A percentile compares a stretch with the other conserved stretches of the same genome.
These are phyloP conservation scores for Acanthurus tractus DNA, from an alignment of 2,797 vertebrate species.

Conservation along the genomic window DNA sequence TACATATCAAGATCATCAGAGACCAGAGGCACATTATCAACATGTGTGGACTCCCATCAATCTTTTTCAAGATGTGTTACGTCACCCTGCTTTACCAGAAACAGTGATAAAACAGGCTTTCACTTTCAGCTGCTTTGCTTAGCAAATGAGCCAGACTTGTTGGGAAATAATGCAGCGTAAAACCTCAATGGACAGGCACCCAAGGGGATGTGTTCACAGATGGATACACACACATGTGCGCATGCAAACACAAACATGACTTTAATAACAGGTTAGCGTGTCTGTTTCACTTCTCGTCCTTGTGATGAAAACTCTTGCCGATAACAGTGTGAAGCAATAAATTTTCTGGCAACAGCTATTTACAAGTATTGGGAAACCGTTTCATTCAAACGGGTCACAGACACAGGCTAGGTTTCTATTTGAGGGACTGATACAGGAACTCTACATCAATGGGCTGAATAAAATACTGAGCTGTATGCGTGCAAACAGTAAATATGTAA, in stretches of 20 bases:
- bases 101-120: conserved; percentile 50
- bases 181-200: conserved; percentile 19
- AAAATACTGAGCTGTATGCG: neutral
- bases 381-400: conserved; percentile 50
- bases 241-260: conserved; percentile 16
- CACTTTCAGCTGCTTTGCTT: conserved; percentile 51
- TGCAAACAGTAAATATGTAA: neutral
- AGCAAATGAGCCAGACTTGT: conserved; percentile 26
- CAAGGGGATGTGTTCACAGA: conserved; percentile 35
- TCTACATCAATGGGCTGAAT: neutral
- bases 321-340: conserved; percentile 72
- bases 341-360: conserved; percentile 38
- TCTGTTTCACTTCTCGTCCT: conserved; percentile 49
- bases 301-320: conserved; percentile 26
- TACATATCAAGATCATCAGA: conserved; percentile 53
- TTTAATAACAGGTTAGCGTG: conserved; percentile 45
- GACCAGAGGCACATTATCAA: conserved; percentile 37
- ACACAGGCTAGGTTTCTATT: conserved; percentile 45
- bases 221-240: conserved; percentile 25
- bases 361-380: conserved; percentile 67
- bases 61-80: conserved; percentile 45
- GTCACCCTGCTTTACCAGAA: conserved; percentile 61
- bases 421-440: conserved; percentile 10
- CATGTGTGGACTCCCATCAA: conserved; percentile 44
- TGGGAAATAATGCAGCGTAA: conserved; percentile 42